phyloP scores from a whole-genome alignment of 2,888 invertebrate species.

The Dasysyrphus albostriatus region DNA sequence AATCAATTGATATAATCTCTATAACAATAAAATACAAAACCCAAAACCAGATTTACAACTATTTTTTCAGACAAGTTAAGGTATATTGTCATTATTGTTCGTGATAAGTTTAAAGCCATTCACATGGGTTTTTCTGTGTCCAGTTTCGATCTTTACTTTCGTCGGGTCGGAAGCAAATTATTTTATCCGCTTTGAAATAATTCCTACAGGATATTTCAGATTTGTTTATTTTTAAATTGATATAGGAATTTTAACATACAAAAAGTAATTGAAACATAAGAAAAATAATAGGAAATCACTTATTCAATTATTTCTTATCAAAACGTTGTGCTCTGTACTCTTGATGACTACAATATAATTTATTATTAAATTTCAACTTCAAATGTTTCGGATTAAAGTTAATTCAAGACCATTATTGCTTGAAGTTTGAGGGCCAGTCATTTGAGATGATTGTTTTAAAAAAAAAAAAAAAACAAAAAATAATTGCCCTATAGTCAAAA shows the following conservation, averaged over 20 bases:
- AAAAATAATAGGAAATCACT: not conserved
- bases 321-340: not conserved
- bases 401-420: slow-evolving; percentile 18
- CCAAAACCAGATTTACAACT: slow-evolving; percentile 69
- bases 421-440: not conserved
- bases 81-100: not conserved
- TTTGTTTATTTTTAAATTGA: not conserved
- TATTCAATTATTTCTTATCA: not conserved
- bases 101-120: slow-evolving; percentile 59
- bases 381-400: not conserved
- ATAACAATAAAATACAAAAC: slow-evolving; percentile 37
- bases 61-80: slow-evolving; percentile 33
- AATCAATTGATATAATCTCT: slow-evolving; percentile 13
- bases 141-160: slow-evolving; percentile 56
- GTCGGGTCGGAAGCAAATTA: slow-evolving; percentile 38
- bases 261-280: not conserved
- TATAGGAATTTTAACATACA: not conserved
- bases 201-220: not conserved
- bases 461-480: slow-evolving; percentile 11
- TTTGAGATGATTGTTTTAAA: not conserved
- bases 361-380: slow-evolving; percentile 6
- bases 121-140: slow-evolving; percentile 26
- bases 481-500: slow-evolving; percentile 38
- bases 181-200: slow-evolving; percentile 20
- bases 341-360: not conserved